These are phyloP conservation scores for Microtus montanus DNA, from an alignment of 2,113 vertebrate genomes.

Conservation along the genomic window DNA sequence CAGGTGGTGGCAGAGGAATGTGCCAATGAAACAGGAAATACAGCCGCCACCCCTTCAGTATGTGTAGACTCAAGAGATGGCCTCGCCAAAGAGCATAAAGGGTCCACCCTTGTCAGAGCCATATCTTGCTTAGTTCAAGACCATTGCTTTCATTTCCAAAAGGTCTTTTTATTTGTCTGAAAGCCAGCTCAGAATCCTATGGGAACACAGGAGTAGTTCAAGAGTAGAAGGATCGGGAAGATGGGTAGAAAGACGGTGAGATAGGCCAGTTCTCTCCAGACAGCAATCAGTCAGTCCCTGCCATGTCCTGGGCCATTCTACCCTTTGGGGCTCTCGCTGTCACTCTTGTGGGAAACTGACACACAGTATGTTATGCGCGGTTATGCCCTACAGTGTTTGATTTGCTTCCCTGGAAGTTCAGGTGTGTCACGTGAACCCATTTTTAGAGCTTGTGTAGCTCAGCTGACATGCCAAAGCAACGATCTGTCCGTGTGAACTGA, in stretches of 20 bases:
- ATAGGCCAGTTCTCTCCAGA: neutral
- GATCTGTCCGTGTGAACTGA: neutral
- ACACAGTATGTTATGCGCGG: neutral
- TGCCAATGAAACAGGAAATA: neutral
- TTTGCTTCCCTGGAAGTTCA: neutral
- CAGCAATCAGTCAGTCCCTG: neutral
- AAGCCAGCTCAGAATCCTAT: constrained; percentile 13
- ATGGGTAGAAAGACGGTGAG: neutral
- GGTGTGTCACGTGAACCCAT: constrained; percentile 27
- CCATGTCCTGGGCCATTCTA: constrained; percentile 5
- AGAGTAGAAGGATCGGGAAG: neutral
- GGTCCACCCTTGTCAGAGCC: neutral
- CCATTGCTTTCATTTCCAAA: neutral
- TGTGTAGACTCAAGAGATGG: neutral
- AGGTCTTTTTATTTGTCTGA: neutral
- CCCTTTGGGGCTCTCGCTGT: neutral
- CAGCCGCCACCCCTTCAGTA: neutral
- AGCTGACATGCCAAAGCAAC: neutral
- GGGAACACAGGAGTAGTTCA: neutral
- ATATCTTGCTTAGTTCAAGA: neutral
- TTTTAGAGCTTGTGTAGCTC: neutral
- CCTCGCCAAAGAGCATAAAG: neutral
- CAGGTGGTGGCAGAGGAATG: neutral
- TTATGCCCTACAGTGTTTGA: neutral
- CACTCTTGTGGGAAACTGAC: constrained; percentile 9